phyloP scores from a whole-genome alignment of 2,888 invertebrate genomes.

The Nipponacmea schrenckii region DNA sequence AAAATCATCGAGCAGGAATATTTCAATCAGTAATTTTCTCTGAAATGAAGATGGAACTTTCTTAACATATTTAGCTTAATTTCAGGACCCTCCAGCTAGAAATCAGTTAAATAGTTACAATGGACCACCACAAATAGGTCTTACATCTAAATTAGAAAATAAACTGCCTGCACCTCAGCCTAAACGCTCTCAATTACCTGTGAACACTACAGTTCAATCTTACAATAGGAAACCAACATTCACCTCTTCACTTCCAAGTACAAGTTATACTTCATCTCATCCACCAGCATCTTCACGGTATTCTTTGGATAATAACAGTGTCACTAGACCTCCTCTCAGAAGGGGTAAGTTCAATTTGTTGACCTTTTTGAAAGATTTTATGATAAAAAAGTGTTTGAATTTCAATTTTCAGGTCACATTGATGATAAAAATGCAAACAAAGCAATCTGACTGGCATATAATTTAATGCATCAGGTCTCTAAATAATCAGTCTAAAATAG shows the following conservation, averaged over 20 bases:
- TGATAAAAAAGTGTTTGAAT: too few species aligned
- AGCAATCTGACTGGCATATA: too few species aligned
- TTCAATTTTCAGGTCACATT: too few species aligned
- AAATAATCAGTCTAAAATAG: too few species aligned
- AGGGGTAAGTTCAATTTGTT: too few species aligned
- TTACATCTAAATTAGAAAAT: slow-evolving; percentile 2
- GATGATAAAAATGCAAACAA: too few species aligned
- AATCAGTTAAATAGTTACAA: slow-evolving; percentile 14
- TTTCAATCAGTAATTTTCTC: too few species aligned
- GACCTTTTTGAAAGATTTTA: too few species aligned
- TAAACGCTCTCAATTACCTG: slow-evolving; percentile 18
- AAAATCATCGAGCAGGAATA: too few species aligned
- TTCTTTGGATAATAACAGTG: too few species aligned
- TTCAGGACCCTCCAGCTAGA: slow-evolving; percentile 26
- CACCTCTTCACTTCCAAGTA: slow-evolving; percentile 32
- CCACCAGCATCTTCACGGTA: not conserved
- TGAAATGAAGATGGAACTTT: not conserved
- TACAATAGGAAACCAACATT: slow-evolving; percentile 32
- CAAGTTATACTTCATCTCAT: not conserved
- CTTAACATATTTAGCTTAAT: not conserved
- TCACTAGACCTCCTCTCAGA: too few species aligned
- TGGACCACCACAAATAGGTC: not conserved
- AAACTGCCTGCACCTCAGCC: slow-evolving; percentile 17
- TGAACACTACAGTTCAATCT: not conserved
- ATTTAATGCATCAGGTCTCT: too few species aligned